Base-by-base conservation (phyloP, 2,888 invertebrate species). In the Drosophila greeni region DNA sequence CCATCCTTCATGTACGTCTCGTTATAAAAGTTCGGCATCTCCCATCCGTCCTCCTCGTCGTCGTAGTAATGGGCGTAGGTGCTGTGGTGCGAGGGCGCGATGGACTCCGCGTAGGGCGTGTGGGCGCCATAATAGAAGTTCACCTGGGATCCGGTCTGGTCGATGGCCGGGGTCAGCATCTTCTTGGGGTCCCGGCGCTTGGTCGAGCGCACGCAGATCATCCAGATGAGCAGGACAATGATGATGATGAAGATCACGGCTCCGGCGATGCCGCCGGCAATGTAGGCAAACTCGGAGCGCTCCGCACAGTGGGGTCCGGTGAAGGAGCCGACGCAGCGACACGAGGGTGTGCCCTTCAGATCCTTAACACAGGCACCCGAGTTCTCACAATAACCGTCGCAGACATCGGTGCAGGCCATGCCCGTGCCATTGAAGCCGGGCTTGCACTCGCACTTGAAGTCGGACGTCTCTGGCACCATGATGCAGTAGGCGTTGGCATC, bases 21-120 rank as follows among this genome's bases (percentile, higher is more conserved):
- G 88, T 97, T 97, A 90, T 97, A 97, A 89, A 97, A 97, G 89
- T 97, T 97, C 0, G 97, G 97, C 97, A 97, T 97, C 87, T 97
- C 97, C 97, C 97, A 97, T 47, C 97, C 97, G 83, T 97, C 97
- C 89, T 97, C 97, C 86, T 97, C 97, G 80, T 97, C 97, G 86
- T 97, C 97, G 82, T 97, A 97, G 88, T 97, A 97, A 87, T 97
- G 97, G 5, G 97, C 97, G 88, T 97, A 97, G 0, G 97, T 97
- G 48, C 96, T 97, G 86, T 97, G 97, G 89, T 97, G 97, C 7
- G 97, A 97, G 1, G 97, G 97, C 0, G 97, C 97, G 78, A 97
- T 97, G 57, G 96, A 96, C 88, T 97, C 97, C 49, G 97, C 97
- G 89, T 97, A 97, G 0, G 97, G 97, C 6, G 96, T 96, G 56